Evolutionary conservation across 2,797 vertebrate genomes (phyloP), one percentile per base, ranked within the genome.

Genomic region (Danio albolineatus): DNA sequence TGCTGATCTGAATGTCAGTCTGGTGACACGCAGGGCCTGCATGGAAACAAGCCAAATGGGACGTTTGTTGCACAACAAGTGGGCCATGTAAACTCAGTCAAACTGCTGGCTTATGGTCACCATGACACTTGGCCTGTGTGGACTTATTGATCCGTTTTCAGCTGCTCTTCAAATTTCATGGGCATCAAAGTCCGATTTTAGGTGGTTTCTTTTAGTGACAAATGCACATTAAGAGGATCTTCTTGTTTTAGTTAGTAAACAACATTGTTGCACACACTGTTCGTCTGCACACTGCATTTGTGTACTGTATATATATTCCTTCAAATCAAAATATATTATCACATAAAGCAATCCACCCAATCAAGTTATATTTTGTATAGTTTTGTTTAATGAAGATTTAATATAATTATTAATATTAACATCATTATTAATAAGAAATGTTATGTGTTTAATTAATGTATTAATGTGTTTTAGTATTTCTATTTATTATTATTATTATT

Each of bases 1-100:
- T 3, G 41, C 41, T 57, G 75, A 39, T 59, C 9, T 60, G 28
- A 38, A 5, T n/a, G 17, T 73, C 43, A 44, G 48, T 54, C 65
- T 76, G 80, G 60, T 66, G 67, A 57, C 73, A 74, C 0, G 7
- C 76, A 71, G 57, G 8, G 49, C 61, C 75, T 57, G 21, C 3
- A 53, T 76, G 83, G 77, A 80, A 57, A 73, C 43, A 1, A 5
- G 41, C 76, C 76, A 79, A 74, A 53, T 82, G 49, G 6, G 73
- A 48, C 64, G 53, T 76, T 56, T 74, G 77, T 65, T 73, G 44
- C 16, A 53, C 75, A 82, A 72, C 28, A 57, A 66, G 59, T 57
- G 41, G 54, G 17, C 41, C 46, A 60, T 21, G 8, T 59, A 16
- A 59, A 19, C 43, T 36, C 16, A 19, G 48, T 48, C 19, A 59